Evolutionary conservation across 2,797 vertebrate genomes (phyloP), one percentile per base, ranked within the genome.

Genomic region (Furcifer pardalis): DNA sequence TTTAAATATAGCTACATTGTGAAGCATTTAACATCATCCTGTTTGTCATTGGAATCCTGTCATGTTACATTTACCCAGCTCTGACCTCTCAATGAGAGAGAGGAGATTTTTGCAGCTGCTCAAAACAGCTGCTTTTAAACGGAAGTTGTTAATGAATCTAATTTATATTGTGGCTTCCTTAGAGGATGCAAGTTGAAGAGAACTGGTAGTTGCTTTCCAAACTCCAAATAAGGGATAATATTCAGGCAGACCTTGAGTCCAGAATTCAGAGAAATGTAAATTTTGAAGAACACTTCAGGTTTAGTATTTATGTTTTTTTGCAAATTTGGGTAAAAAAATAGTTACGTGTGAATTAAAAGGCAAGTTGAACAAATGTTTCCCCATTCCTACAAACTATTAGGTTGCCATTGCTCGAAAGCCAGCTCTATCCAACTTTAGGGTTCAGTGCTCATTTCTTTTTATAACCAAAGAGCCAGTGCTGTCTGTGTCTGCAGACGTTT

Each of bases 1-100:
- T 88, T 91, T 71, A 89, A 88, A 84, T 78, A 37, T 81, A 88
- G 73, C 13, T 83, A 25, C 76, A 81, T 80, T 79, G 62, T 83
- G 63, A 83, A 37, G 25, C 60, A 74, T 85, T 87, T 84, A 74
- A 56, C 73, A 60, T 30, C 37, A 10, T 5, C n/a, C 46, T 5
- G 0, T 83, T 84, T 84, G 84, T 75, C 86, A 65, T 19, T 87
- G 63, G 23, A 46, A 83, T n/a, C 46, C 66, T 59, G 37, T 85
- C 72, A 44, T 6, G 0, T n/a, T 59, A 23, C 49, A 66, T n/a
- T 49, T 84, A 86, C 46, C 76, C 73, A 77, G 37, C 65, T 79
- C 74, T 75, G 75, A 63, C 46, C 59, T n/a, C 27, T 42, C 62
- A 68, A 89, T 75, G 49, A 77, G 19, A 1, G 9, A 1, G 30